A percentile compares a stretch with the other conserved stretches of the same genome.
Conservation (phyloP, 1,140 invertebrate species). For the Eupeodes corollae region DNA sequence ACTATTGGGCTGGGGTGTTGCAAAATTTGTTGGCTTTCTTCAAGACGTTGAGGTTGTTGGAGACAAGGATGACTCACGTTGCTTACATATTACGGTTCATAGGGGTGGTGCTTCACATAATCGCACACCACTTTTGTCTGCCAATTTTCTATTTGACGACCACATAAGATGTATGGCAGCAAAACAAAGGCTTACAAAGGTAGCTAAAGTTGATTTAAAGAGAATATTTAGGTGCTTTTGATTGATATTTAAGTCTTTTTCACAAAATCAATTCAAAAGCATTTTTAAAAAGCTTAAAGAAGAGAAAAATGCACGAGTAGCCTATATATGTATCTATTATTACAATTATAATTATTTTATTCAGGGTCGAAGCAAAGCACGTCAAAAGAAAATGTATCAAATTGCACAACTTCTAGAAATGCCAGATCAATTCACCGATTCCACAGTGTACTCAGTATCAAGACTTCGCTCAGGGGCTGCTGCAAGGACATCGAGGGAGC, state of each 20-base stretch:
- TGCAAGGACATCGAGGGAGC: constrained; percentile 29
- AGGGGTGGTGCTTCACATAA: constrained; percentile 52
- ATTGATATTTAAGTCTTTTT: too few species aligned
- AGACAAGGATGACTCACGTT: constrained; percentile 94
- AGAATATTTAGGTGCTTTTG: too few species aligned
- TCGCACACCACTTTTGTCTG: constrained; percentile 66
- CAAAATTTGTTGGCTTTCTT: constrained; percentile 82
- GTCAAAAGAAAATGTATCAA: constrained; percentile 90
- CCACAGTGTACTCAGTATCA: constrained; percentile 36
- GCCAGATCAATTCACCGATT: constrained; percentile 48
- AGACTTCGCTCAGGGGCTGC: constrained; percentile 32
- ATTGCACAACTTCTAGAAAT: constrained; percentile 87
- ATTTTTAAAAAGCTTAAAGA: not conserved
- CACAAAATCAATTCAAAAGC: constrained; percentile 1
- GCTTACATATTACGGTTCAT: constrained; percentile 88
- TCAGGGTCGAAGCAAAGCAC: constrained; percentile 84
- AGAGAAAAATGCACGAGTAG: not conserved
- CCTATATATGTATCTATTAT: not conserved
- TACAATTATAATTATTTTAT: constrained; percentile 16
- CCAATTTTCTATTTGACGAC: constrained; percentile 96
- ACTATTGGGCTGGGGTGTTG: constrained; percentile 90
- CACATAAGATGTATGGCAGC: constrained; percentile 96
- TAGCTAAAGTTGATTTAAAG: too few species aligned
- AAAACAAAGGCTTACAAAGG: constrained; percentile 69
- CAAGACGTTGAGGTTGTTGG: constrained; percentile 73